Conservation (phyloP, 2,888 invertebrate species). For the Plusia festucae region DNA sequence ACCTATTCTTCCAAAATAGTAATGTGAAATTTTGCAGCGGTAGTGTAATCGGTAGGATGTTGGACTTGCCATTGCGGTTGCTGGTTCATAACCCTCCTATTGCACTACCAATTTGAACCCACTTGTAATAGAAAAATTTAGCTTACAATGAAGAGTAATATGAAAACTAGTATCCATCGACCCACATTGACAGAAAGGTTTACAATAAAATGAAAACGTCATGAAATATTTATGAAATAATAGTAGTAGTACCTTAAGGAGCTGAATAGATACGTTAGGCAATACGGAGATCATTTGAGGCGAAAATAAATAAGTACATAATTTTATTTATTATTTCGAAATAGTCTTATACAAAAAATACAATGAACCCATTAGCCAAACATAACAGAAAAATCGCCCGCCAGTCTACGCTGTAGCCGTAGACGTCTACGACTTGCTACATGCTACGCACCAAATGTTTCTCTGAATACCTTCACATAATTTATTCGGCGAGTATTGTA, state of each 20-base stretch:
- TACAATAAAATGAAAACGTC: no score
- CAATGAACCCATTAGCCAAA: slow-evolving; percentile 44
- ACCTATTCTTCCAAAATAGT: no score
- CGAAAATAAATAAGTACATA: slow-evolving; percentile 16
- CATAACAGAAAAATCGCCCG: slow-evolving; percentile 19
- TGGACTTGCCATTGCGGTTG: no score
- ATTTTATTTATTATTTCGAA: slow-evolving; percentile 31
- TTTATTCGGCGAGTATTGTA: slow-evolving; percentile 56
- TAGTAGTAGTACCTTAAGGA: not conserved
- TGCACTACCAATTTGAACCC: no score
- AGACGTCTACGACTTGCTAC: slow-evolving; percentile 47
- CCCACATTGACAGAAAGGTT: no score
- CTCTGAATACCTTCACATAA: slow-evolving; percentile 45
- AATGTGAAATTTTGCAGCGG: no score
- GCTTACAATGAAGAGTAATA: no score
- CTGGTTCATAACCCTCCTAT: no score
- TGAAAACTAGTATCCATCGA: no score
- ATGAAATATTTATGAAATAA: no score
- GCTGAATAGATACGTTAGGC: not conserved
- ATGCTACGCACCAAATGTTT: slow-evolving; percentile 51
- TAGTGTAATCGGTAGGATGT: no score
- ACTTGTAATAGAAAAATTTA: no score
- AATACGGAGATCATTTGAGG: not conserved
- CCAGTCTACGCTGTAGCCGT: slow-evolving; percentile 42
- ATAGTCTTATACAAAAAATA: slow-evolving; percentile 26